Evolutionary conservation across 2,888 invertebrate species (phyloP).

Genomic region (Caenorhabditis zanzibari): DNA sequence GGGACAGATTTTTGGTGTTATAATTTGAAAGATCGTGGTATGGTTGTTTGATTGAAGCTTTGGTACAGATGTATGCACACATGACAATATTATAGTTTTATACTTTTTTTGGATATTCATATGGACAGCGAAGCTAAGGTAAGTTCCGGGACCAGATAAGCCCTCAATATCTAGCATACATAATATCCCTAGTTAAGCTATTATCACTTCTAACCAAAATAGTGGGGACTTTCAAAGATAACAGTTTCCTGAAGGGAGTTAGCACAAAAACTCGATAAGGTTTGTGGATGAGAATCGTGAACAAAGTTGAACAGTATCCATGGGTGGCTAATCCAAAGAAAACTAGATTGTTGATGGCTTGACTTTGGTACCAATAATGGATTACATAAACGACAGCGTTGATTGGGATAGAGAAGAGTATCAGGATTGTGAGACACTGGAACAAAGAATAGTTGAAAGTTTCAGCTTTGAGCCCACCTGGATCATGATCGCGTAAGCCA

Average conservation of each 20-base stretch:
- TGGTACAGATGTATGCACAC: background rate
- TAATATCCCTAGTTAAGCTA: no score
- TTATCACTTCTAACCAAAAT: no score
- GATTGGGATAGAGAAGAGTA: background rate
- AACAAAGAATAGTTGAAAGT: background rate
- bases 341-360: background rate
- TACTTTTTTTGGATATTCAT: no score
- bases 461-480: no score
- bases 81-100: background rate
- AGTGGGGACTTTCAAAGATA: no score
- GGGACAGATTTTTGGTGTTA: conserved; percentile 18
- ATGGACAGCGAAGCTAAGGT: no score
- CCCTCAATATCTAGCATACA: no score
- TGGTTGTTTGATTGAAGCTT: background rate
- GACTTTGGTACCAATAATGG: conserved; percentile 4
- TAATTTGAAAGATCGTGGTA: background rate
- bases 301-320: background rate
- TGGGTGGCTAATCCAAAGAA: background rate
- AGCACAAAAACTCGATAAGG: conserved; percentile 5
- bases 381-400: background rate
- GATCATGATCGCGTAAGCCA: no score
- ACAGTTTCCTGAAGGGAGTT: background rate
- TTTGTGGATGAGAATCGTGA: conserved; percentile 5
- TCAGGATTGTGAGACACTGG: background rate
- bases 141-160: no score